These are phyloP conservation scores for Carassius carassius DNA, from an alignment of 2,113 vertebrate species.

Conservation along the genomic window DNA sequence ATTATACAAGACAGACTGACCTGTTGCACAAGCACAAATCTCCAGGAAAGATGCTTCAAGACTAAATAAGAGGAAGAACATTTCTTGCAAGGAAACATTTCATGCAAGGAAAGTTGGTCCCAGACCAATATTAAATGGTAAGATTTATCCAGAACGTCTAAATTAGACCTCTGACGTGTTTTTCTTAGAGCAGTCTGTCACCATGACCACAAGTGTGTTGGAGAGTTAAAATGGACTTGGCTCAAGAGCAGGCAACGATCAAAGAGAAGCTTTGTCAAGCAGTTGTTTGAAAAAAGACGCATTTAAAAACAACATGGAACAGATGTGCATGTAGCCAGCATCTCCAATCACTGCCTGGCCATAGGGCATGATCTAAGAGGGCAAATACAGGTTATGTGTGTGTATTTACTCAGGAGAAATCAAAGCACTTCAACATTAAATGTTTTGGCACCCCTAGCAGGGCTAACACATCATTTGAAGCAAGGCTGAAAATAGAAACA, in stretches of 20 bases:
- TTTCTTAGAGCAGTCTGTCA: conserved; percentile 45
- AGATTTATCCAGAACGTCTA: conserved; percentile 32
- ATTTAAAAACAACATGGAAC: conserved; percentile 37
- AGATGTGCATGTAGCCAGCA: conserved; percentile 16
- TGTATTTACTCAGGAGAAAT: background rate
- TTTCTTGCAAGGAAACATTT: conserved; percentile 36
- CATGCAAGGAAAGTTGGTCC: conserved; percentile 29
- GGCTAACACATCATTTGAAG: background rate
- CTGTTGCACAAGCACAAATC: conserved; percentile 18
- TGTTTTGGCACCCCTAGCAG: background rate
- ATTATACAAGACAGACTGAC: conserved; percentile 13
- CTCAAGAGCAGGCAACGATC: conserved; percentile 42
- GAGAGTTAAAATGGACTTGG: conserved; percentile 41
- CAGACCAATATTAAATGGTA: conserved; percentile 33
- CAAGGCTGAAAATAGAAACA: background rate
- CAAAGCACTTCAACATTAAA: background rate
- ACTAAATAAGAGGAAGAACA: conserved; percentile 2
- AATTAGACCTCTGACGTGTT: conserved; percentile 38
- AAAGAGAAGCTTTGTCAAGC: conserved; percentile 45
- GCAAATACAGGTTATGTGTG: conserved; percentile 17
- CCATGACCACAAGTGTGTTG: conserved; percentile 46
- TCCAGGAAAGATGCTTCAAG: background rate
- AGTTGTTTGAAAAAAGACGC: conserved; percentile 8
- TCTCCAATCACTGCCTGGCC: background rate
- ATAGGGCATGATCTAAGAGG: background rate